Conservation (phyloP, 2,113 vertebrate genomes). For the Phrynocephalus versicolor region DNA sequence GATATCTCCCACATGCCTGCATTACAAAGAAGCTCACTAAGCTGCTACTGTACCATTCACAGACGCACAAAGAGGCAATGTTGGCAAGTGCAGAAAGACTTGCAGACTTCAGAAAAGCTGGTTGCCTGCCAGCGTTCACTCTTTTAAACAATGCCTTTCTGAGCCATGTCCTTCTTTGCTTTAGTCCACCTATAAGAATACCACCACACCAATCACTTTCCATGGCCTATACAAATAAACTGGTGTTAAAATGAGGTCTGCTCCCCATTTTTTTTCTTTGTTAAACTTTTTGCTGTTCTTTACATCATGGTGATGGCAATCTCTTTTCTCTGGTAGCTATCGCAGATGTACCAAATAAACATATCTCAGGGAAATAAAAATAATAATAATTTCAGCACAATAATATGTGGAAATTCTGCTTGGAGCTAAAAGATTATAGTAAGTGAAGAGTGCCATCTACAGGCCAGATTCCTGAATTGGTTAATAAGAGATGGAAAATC, state of each 20-base stretch:
- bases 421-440: slow-evolving; percentile 37
- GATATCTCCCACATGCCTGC: slow-evolving; percentile 7
- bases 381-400: slow-evolving; percentile 42
- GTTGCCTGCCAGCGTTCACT: not conserved
- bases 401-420: slow-evolving; percentile 18
- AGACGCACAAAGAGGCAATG: not conserved
- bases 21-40: slow-evolving; percentile 4
- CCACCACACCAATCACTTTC: not conserved
- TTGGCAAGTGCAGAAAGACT: not conserved
- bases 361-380: slow-evolving; percentile 46
- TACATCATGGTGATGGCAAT: slow-evolving; percentile 56
- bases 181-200: not conserved
- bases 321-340: slow-evolving; percentile 57
- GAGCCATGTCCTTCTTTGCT: not conserved
- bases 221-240: not conserved
- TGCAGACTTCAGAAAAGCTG: not conserved
- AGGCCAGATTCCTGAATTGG: not conserved
- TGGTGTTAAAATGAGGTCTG: slow-evolving; percentile 28
- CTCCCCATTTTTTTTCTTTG: slow-evolving; percentile 35
- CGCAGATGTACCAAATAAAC: slow-evolving; percentile 65
- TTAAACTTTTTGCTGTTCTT: not conserved
- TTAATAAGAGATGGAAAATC: fast-evolving
- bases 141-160: not conserved
- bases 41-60: not conserved
- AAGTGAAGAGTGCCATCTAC: slow-evolving; percentile 77